Percentiles rank a stretch among this genome's conserved stretches.
Evolutionary conservation across 1,140 invertebrate species (phyloP).

Genomic region (Sycophaga agraensis): DNA sequence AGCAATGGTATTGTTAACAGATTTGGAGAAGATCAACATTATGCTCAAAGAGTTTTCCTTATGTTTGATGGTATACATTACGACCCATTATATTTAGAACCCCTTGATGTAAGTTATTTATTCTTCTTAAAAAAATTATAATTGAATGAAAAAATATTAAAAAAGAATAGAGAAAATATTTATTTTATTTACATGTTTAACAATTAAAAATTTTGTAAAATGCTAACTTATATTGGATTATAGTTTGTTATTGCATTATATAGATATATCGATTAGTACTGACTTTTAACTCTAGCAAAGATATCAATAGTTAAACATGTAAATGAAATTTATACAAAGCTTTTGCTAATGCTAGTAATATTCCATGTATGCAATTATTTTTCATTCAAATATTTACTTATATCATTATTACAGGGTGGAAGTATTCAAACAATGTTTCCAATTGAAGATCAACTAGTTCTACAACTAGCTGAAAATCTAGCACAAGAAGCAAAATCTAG

Average conservation of each 20-base stretch:
- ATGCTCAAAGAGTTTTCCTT: slow-evolving; percentile 80
- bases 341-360: no score
- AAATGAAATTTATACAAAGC: no score
- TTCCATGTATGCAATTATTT: no score
- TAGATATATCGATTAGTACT: no score
- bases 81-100: slow-evolving; percentile 88
- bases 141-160: not conserved
- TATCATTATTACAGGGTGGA: slow-evolving; percentile 58
- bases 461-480: slow-evolving; percentile 78
- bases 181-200: not conserved
- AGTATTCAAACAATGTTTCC: slow-evolving; percentile 80
- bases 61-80: slow-evolving; percentile 97
- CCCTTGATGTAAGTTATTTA: slow-evolving; percentile 58
- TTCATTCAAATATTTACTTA: not conserved
- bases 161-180: not conserved
- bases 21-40: slow-evolving; percentile 92
- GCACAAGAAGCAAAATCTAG: slow-evolving; percentile 84
- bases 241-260: no score
- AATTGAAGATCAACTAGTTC: slow-evolving; percentile 69
- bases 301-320: no score
- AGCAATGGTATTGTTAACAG: slow-evolving; percentile 86
- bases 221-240: no score
- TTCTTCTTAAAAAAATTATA: no score
- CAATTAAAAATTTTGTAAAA: no score
- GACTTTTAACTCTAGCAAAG: no score